Conservation (phyloP, 2,888 invertebrate species). For the Belgica antarctica region DNA sequence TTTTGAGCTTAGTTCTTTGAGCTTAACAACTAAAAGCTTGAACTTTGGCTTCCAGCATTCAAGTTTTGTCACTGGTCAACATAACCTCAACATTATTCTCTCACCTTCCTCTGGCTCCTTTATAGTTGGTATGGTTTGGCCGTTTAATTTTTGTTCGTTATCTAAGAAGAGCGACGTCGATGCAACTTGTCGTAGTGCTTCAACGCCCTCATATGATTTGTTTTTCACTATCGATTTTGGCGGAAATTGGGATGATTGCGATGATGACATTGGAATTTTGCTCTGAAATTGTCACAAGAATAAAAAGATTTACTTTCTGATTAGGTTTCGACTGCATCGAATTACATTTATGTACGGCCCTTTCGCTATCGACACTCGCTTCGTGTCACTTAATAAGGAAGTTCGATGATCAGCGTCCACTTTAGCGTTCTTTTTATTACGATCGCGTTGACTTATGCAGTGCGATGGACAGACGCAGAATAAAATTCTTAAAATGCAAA, state of each 20-base stretch:
- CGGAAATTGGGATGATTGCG: slow-evolving; percentile 42
- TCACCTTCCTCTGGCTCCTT: slow-evolving; percentile 53
- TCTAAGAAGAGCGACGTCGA: slow-evolving; percentile 57
- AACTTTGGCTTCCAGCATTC: no score
- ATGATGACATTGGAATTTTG: slow-evolving; percentile 43
- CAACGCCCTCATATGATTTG: slow-evolving; percentile 52
- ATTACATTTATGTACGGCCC: slow-evolving; percentile 48
- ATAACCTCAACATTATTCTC: not conserved
- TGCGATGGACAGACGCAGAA: slow-evolving; percentile 80
- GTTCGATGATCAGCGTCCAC: slow-evolving; percentile 56
- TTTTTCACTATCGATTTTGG: slow-evolving; percentile 44
- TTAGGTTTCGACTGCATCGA: not conserved
- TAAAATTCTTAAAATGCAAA: slow-evolving; percentile 77
- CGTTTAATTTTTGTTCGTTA: slow-evolving; percentile 55
- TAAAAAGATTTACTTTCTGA: not conserved
- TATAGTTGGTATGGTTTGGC: slow-evolving; percentile 54
- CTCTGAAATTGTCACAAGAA: no score
- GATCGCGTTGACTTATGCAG: slow-evolving; percentile 68
- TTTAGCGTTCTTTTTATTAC: slow-evolving; percentile 57
- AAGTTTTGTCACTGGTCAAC: no score
- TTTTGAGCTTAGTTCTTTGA: no score
- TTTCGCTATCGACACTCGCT: slow-evolving; percentile 54
- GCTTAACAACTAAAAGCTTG: no score
- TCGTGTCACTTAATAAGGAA: slow-evolving; percentile 53
- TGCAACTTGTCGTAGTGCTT: slow-evolving; percentile 55